Conservation (phyloP, 1,140 invertebrate genomes). For the Bombyx mori region DNA sequence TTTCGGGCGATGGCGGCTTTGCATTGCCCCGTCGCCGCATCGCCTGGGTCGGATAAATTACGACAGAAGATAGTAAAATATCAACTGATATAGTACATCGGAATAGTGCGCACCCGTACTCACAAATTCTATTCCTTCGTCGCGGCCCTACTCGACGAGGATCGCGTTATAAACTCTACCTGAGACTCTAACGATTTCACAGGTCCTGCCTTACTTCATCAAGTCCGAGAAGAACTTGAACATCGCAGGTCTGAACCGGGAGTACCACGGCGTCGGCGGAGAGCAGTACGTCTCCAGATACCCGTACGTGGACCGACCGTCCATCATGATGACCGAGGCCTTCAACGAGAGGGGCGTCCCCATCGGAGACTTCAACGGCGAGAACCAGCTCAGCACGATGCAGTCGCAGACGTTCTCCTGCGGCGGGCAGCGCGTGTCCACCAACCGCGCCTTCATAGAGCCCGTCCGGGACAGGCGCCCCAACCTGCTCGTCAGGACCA, state of each 20-base stretch:
- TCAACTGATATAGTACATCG: too few relatives aligned
- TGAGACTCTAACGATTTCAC: background rate
- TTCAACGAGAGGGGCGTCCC: constrained; percentile 72
- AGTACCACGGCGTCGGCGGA: constrained; percentile 73
- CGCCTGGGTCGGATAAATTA: too few relatives aligned
- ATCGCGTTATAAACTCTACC: too few relatives aligned
- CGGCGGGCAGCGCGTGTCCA: constrained; percentile 78
- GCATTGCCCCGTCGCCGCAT: too few relatives aligned
- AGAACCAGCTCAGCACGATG: constrained; percentile 70
- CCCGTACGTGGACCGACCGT: constrained; percentile 73
- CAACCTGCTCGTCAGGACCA: constrained; percentile 80
- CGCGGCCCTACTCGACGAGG: too few relatives aligned
- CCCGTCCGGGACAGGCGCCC: constrained; percentile 77
- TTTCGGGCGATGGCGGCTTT: too few relatives aligned
- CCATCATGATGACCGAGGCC: constrained; percentile 68
- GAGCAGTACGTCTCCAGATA: constrained; percentile 74
- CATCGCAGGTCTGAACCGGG: constrained; percentile 44
- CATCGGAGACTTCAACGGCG: constrained; percentile 70
- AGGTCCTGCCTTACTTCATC: constrained; percentile 84
- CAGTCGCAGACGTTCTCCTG: constrained; percentile 70
- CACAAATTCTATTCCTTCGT: too few relatives aligned
- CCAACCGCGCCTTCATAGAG: constrained; percentile 81
- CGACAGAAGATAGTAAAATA: too few relatives aligned
- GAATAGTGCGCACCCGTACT: too few relatives aligned
- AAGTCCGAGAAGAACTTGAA: constrained; percentile 81